These are phyloP conservation scores for Zaprionus bogoriensis DNA, from an alignment of 2,888 invertebrate genomes.

Conservation along the genomic window DNA sequence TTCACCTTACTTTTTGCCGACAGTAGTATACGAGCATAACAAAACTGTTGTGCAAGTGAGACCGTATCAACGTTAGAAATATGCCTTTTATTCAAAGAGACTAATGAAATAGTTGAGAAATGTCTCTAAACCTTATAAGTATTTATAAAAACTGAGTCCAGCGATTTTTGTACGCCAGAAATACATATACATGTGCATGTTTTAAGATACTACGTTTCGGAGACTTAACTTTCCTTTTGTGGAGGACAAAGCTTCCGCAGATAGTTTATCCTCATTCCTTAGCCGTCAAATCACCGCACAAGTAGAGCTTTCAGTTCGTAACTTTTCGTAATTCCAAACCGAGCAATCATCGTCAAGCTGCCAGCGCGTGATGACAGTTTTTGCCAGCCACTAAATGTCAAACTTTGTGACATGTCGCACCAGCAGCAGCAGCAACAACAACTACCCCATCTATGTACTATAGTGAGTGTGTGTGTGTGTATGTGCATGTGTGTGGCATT, in stretches of 20 bases:
- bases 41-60: too few relatives aligned
- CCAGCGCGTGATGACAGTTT: slow-evolving; percentile 69
- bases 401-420: slow-evolving; percentile 64
- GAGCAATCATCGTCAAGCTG: slow-evolving; percentile 74
- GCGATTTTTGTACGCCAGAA: too few relatives aligned
- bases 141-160: too few relatives aligned
- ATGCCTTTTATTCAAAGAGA: too few relatives aligned
- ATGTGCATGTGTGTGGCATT: slow-evolving; percentile 31
- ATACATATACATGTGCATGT: too few relatives aligned
- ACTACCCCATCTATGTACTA: background rate
- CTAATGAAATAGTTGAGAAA: too few relatives aligned
- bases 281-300: slow-evolving; percentile 9
- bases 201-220: too few relatives aligned
- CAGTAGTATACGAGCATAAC: too few relatives aligned
- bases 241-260: slow-evolving; percentile 6
- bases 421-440: slow-evolving; percentile 23
- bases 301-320: slow-evolving; percentile 11
- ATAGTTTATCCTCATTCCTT: slow-evolving; percentile 6
- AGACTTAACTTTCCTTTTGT: background rate
- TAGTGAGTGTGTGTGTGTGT: background rate
- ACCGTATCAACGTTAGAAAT: too few relatives aligned
- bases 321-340: slow-evolving; percentile 56
- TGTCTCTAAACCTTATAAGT: too few relatives aligned
- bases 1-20: too few relatives aligned
- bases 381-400: slow-evolving; percentile 78